Evolutionary conservation across 2,888 invertebrate species (phyloP).

Genomic region (Sympetrum striolatum): DNA sequence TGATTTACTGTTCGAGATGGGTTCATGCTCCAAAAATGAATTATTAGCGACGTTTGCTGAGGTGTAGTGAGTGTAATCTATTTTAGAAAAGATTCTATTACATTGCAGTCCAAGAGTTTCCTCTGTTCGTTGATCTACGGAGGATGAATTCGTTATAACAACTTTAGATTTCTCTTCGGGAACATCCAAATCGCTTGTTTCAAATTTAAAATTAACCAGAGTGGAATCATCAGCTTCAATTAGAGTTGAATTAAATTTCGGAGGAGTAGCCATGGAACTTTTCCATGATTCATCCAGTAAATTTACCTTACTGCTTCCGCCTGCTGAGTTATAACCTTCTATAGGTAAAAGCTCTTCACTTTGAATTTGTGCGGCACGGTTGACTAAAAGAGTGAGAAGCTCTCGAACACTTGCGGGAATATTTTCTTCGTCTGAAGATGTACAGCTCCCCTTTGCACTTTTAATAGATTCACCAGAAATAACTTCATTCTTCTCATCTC

Average conservation of each 20-base stretch:
- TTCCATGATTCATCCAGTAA: constrained; percentile 20
- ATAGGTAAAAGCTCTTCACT: not conserved
- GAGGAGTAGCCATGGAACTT: constrained; percentile 38
- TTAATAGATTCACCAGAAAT: not conserved
- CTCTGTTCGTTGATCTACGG: not conserved
- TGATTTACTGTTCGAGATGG: not conserved
- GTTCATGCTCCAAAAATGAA: not conserved
- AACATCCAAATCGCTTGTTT: not conserved
- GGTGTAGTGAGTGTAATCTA: not conserved
- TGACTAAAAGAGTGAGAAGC: not conserved
- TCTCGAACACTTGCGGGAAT: not conserved
- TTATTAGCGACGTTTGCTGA: not conserved
- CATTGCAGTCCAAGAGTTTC: not conserved
- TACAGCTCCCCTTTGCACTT: not conserved
- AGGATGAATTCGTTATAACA: not conserved
- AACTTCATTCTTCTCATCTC: too few relatives aligned
- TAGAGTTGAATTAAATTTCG: not conserved
- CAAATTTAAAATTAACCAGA: not conserved
- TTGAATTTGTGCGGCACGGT: not conserved
- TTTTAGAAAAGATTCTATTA: not conserved
- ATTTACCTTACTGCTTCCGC: not conserved
- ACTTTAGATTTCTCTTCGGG: not conserved
- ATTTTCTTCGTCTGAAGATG: not conserved
- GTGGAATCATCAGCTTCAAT: not conserved
- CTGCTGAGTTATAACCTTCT: not conserved